Base-by-base conservation (phyloP, 2,888 invertebrate species). In the Watsonalla cultraria region DNA sequence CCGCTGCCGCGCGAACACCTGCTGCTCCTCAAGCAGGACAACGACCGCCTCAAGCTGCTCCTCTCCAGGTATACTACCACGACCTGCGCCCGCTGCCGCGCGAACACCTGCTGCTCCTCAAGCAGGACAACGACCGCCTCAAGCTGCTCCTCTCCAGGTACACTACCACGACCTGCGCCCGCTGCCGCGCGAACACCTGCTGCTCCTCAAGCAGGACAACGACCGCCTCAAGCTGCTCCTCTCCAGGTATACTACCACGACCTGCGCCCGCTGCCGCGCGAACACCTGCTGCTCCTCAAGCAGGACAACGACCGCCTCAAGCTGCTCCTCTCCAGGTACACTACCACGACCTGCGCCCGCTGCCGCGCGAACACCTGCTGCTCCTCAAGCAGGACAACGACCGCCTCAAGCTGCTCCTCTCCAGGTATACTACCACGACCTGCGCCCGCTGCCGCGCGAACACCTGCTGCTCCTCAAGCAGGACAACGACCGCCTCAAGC, bases 371-470 rank as follows among this genome's bases (percentile, higher is more conserved):
- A 0, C 55, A 57, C 0, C 70, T 88, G 55, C 60, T 74, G 9
- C 57, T 59, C 7, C 74, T 87, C 53, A 80, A 83, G 62, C 49
- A 59, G 45, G 81, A 82, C 7, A 84, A 81, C 51, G 84, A 88
- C 7, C 62, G 74, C 47, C 74, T 90, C 46, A 80, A 82, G 58
- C 48, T 24, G 24, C 24, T 24, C 24, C 24, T 24, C 24, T 24
- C 51, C n/a, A n/a, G n/a, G n/a, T n/a, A n/a, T n/a, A n/a, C n/a
- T n/a, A n/a, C n/a, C n/a, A n/a, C n/a, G n/a, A n/a, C n/a, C n/a
- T n/a, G n/a, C 76, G 2, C 65, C 70, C 82, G 88, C 89, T n/a
- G n/a, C n/a, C n/a, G n/a, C 55, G 72, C 0, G 83, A 86, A 0
- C 55, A 57, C 0, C 70, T 88, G 55, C 60, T 74, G 8, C 57